Evolutionary conservation across 2,797 vertebrate genomes (phyloP).

Genomic region (Chaetophractus vellerosus): DNA sequence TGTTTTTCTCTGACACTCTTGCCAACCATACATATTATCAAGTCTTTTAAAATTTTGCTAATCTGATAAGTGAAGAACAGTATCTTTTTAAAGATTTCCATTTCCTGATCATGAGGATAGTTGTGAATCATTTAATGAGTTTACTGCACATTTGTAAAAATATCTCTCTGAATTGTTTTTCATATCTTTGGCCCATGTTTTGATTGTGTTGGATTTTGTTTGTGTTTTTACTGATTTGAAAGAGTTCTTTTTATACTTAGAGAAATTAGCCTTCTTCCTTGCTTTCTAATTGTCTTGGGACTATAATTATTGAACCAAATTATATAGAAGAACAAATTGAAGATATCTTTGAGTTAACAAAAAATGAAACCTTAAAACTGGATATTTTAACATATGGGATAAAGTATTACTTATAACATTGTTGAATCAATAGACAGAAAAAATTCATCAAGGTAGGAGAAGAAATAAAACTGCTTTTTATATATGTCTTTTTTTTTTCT

Average conservation of each 20-base stretch:
- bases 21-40: background rate
- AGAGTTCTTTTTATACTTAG: background rate
- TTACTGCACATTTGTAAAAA: slow-evolving; percentile 2
- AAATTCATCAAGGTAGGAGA: slow-evolving; percentile 2
- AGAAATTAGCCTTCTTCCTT: slow-evolving; percentile 44
- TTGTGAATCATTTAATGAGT: background rate
- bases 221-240: slow-evolving; percentile 2
- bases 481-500: background rate
- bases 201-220: background rate
- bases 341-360: slow-evolving; percentile 50
- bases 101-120: background rate
- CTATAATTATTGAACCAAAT: slow-evolving; percentile 64
- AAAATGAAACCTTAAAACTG: slow-evolving; percentile 62
- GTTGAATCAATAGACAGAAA: slow-evolving; percentile 16
- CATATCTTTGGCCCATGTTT: background rate
- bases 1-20: background rate
- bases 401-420: slow-evolving; percentile 32
- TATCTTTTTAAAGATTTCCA: background rate
- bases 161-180: background rate
- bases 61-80: background rate
- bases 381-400: slow-evolving; percentile 27
- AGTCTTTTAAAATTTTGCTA: background rate
- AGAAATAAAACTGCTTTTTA: background rate
- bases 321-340: slow-evolving; percentile 42
- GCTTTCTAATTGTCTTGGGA: slow-evolving; percentile 38